Conservation (phyloP, 2,888 invertebrate species). For the Cistogaster globosa region DNA sequence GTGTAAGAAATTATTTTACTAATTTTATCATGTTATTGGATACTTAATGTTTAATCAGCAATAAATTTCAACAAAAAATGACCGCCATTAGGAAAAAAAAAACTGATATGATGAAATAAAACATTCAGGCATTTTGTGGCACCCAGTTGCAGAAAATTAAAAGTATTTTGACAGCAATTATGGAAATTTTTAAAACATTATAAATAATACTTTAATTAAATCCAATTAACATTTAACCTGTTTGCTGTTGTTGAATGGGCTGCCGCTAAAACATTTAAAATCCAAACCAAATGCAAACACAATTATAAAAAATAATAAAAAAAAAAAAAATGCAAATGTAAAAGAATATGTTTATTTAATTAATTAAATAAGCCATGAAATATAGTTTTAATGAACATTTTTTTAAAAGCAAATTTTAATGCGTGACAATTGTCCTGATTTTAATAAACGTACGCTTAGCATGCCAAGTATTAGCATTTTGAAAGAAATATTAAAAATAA, state of each 20-base stretch:
- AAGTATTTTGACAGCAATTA: slow-evolving; percentile 26
- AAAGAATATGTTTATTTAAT: not conserved
- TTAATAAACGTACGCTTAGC: not conserved
- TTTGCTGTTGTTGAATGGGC: not conserved
- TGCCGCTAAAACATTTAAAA: slow-evolving; percentile 10
- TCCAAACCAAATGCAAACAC: slow-evolving; percentile 25
- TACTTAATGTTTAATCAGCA: too few relatives aligned
- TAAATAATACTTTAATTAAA: slow-evolving; percentile 55
- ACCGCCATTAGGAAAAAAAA: not conserved
- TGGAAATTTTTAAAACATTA: slow-evolving; percentile 32
- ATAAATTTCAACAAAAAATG: not conserved
- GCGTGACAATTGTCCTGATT: not conserved
- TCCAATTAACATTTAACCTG: slow-evolving; percentile 49
- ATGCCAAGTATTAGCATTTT: not conserved
- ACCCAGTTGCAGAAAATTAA: not conserved
- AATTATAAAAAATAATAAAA: slow-evolving; percentile 9
- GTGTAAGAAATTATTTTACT: too few relatives aligned
- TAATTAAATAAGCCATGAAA: slow-evolving; percentile 23
- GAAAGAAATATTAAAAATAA: not conserved
- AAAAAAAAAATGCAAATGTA: not conserved
- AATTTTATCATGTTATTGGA: too few relatives aligned
- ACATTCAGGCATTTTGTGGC: too few relatives aligned
- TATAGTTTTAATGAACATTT: slow-evolving; percentile 10
- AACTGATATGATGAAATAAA: too few relatives aligned
- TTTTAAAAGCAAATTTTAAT: not conserved